Base-by-base conservation (phyloP, 2,113 vertebrate species). In the Caloenas nicobarica region DNA sequence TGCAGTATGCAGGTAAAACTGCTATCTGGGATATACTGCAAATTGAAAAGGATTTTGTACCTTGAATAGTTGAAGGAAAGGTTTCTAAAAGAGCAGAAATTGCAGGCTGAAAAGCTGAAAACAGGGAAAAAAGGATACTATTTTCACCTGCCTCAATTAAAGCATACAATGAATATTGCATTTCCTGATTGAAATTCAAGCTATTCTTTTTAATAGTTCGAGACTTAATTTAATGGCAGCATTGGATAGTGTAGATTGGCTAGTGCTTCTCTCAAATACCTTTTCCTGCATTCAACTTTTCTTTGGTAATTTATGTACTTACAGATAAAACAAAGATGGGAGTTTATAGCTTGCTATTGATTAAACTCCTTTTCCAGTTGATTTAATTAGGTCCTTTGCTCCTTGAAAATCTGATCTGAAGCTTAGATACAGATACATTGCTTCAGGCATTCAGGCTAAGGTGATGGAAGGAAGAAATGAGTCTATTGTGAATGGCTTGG, bases 311-410 rank as follows among this genome's bases (percentile, higher is more conserved):
- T 95, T 96, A 90, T 92, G 31, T 89, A 86, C 76, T 92, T 95
- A 53, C 12, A 92, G 93, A 92, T 96, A 77, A 91, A 95, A 95
- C 72, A 95, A 93, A 95, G 65, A 73, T 70, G 62, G n/a, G 68
- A 79, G 58, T 88, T 89, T 92, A 95, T 74, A 88, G 76, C 81
- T 81, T 88, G 33, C 68, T 94, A 95, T 97, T 93, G 91, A 97
- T 97, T 95, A 92, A 93, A 38, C 42, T 90, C 46, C 62, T 94
- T 88, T 92, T 94, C n/a, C 65, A 86, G 80, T 87, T 96, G 86
- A 95, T 95, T 95, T 96, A 96, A 96, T 96, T 96, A 96, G 79
- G 54, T 88, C 86, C 72, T 96, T 93, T 82, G 50, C 92, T 96
- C 60, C 80, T 74, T 82, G 84, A 82, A 95, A 94, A 81, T 79